phyloP scores from a whole-genome alignment of 2,888 invertebrate species.

The Ophraella communa region DNA sequence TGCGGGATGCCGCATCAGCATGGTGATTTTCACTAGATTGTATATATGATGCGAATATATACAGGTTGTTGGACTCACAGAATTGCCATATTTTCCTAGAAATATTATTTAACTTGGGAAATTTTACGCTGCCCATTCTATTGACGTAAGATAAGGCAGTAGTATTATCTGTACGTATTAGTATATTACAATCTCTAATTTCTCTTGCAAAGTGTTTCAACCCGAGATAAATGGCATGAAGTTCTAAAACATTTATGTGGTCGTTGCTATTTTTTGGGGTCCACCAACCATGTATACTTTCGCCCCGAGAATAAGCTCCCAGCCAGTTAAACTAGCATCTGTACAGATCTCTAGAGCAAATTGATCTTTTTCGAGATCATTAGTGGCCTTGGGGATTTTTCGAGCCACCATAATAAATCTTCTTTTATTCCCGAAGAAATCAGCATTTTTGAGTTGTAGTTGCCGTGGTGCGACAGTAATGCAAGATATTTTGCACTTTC shows the following conservation, averaged over 20 bases:
- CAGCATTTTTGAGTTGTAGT: constrained; percentile 20
- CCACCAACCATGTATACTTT: constrained; percentile 37
- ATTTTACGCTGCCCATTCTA: constrained; percentile 39
- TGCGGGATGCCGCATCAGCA: constrained; percentile 42
- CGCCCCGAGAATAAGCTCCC: constrained; percentile 36
- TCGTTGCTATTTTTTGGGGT: constrained; percentile 16
- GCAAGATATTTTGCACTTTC: constrained; percentile 28
- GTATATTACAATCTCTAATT: constrained; percentile 27
- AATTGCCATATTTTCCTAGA: constrained; percentile 45
- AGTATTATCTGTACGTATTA: constrained; percentile 38
- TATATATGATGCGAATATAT: constrained; percentile 39
- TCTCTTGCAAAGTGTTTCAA: constrained; percentile 40
- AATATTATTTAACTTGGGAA: constrained; percentile 32
- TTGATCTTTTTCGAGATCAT: constrained; percentile 19
- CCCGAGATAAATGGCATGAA: constrained; percentile 37
- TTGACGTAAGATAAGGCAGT: constrained; percentile 40
- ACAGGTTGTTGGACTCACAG: constrained; percentile 40
- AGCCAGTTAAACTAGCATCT: constrained; percentile 38
- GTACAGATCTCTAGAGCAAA: constrained; percentile 34
- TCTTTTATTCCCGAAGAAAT: background rate
- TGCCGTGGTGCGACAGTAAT: background rate
- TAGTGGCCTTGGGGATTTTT: constrained; percentile 15
- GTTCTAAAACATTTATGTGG: constrained; percentile 44
- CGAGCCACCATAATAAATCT: constrained; percentile 40
- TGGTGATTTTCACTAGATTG: constrained; percentile 33